Conservation (phyloP, 2,113 vertebrate genomes). For the Lichenostomus cassidix region DNA sequence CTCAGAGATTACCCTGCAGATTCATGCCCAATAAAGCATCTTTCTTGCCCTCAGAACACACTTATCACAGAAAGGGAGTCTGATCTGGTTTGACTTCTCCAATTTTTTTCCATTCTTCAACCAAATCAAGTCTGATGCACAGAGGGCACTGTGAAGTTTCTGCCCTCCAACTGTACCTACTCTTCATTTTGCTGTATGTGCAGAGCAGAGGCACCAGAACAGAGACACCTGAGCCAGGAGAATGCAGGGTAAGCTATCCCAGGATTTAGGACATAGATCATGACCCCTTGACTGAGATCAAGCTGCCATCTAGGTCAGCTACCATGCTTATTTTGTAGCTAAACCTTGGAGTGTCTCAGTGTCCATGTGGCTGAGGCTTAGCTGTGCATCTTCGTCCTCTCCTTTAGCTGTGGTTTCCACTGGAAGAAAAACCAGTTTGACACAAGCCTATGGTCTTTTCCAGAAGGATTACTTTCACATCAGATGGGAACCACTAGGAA, state of each 20-base stretch:
- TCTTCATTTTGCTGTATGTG: neutral
- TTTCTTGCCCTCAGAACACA: neutral
- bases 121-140: neutral
- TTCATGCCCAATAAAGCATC: neutral
- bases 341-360: neutral
- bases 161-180: fast-evolving
- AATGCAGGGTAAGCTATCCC: neutral
- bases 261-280: neutral
- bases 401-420: neutral
- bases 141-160: neutral
- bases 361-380: neutral
- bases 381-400: neutral
- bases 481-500: neutral
- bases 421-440: neutral
- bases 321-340: neutral
- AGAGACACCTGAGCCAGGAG: neutral
- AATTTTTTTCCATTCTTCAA: neutral
- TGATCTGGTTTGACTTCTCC: neutral
- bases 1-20: neutral
- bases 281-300: neutral
- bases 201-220: neutral
- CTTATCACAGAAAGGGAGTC: neutral
- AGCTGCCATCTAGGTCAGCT: neutral
- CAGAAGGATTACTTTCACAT: neutral
- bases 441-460: neutral